These are phyloP conservation scores for Coracias cyanogaster DNA, from an alignment of 2,797 vertebrate species.

Conservation along the genomic window DNA sequence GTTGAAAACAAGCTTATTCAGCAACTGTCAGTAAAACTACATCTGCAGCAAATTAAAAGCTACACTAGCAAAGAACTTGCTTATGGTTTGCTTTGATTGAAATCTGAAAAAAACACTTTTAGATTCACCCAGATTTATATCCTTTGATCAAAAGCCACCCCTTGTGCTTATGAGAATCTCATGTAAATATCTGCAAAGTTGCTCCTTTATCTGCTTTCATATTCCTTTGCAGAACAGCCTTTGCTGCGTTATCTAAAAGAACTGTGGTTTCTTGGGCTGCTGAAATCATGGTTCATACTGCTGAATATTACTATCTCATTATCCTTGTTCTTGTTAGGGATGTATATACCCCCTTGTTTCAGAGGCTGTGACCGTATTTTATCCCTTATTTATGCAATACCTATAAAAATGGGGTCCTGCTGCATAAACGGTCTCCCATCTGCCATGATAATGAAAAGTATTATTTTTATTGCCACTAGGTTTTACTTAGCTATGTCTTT, in stretches of 20 bases:
- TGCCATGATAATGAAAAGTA: neutral
- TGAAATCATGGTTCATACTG: neutral
- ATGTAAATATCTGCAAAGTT: conserved; percentile 65
- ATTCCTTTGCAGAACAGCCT: conserved; percentile 24
- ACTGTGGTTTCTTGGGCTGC: neutral
- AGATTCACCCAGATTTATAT: conserved; percentile 65
- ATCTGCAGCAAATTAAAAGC: conserved; percentile 69
- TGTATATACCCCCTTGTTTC: neutral
- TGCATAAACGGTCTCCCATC: neutral
- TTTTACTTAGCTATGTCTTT: conserved; percentile 1
- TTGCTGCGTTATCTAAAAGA: neutral
- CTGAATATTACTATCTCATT: conserved; percentile 36
- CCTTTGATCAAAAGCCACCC: conserved; percentile 70
- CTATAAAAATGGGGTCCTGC: neutral
- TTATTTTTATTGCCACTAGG: neutral
- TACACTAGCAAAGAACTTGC: neutral
- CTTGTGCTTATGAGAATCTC: conserved; percentile 64
- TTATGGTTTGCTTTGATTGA: neutral
- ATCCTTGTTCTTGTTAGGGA: neutral
- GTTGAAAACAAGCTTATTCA: conserved; percentile 42
- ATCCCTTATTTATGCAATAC: neutral
- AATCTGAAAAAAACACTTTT: conserved; percentile 55
- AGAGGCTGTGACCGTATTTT: neutral
- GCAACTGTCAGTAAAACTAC: conserved; percentile 50
- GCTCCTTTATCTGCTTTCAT: conserved; percentile 38